Base-by-base conservation (phyloP, 1,140 invertebrate genomes). In the Trichoplusia ni region DNA sequence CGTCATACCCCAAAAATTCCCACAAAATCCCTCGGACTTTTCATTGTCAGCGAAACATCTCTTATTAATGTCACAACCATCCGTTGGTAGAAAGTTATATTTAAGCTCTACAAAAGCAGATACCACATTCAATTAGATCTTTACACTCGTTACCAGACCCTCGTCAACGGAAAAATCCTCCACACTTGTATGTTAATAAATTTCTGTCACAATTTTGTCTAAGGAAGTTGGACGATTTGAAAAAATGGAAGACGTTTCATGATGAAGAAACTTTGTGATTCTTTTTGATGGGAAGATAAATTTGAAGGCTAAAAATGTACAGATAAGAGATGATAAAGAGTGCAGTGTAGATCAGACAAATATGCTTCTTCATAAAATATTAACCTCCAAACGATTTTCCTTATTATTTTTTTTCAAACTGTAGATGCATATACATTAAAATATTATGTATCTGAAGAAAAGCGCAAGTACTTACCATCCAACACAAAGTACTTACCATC, bases 111-210 rank as follows among this genome's bases (percentile, higher is more conserved):
- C n/a, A 49, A 29, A 49, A 29, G 29, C 29, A 49, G 46, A 25
- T 29, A 49, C 13, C 46, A 29, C 46, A 25, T 49, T 49, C 46
- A 49, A 49, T 49, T 49, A 49, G 25, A 49, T 31, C 25, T 16
- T 13, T 8, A 14, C 13, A 40, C 18, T 40, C 14, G 16, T 18
- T 16, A 13, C 37, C 37, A 23, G 14, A 49, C 46, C 46, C 46
- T 49, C 46, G 46, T 49, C 46, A 49, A 49, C 46, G 46, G 25
- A 49, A 49, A 49, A 49, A 49, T 49, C 46, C 46, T 14, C 46
- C 18, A 31, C 46, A 29, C 46, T 49, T 49, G 25, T 49, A 49
- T 61, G 56, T 60, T 60, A 46, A 60, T 60, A 60, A 61, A 61
- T 61, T 47, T 19, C 23, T 51, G 25, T 37, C 35, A 21, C 37